Conservation (phyloP, 2,888 invertebrate species). For the Amblyjoppa proteus region DNA sequence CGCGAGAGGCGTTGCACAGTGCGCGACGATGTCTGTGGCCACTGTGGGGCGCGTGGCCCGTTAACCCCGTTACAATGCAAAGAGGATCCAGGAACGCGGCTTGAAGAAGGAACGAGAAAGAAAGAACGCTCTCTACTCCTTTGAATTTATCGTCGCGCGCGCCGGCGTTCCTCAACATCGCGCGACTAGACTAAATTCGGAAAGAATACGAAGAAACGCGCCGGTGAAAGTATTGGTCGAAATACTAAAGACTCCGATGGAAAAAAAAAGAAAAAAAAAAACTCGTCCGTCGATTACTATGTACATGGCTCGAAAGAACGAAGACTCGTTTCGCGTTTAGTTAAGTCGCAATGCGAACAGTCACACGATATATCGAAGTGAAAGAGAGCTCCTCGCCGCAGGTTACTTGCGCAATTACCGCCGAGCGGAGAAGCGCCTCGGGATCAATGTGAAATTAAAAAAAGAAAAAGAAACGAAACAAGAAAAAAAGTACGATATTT, state of each 20-base stretch:
- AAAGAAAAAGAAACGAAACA: not conserved
- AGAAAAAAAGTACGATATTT: not conserved
- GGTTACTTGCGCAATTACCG: slow-evolving; percentile 19
- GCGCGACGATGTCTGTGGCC: not conserved
- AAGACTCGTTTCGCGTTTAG: slow-evolving; percentile 2
- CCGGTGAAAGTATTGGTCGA: slow-evolving; percentile 36
- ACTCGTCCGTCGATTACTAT: slow-evolving; percentile 12
- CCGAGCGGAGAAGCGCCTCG: not conserved
- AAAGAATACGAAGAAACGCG: slow-evolving; percentile 1
- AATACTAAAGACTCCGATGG: not conserved
- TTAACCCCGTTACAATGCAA: slow-evolving; percentile 75
- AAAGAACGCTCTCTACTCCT: slow-evolving; percentile 23
- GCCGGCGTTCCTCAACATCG: not conserved
- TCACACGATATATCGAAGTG: not conserved
- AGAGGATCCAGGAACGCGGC: slow-evolving; percentile 44
- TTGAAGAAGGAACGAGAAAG: slow-evolving; percentile 41
- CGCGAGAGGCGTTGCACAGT: slow-evolving; percentile 22
- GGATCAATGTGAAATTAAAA: not conserved
- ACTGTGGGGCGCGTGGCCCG: slow-evolving; percentile 74
- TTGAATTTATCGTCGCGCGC: slow-evolving; percentile 38
- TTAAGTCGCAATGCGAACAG: not conserved
- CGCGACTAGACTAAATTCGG: slow-evolving; percentile 17
- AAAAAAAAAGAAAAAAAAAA: not conserved
- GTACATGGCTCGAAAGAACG: slow-evolving; percentile 4
- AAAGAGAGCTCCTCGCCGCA: not conserved